Base-by-base conservation (phyloP, 1,140 invertebrate genomes). In the Heliconius congener region DNA sequence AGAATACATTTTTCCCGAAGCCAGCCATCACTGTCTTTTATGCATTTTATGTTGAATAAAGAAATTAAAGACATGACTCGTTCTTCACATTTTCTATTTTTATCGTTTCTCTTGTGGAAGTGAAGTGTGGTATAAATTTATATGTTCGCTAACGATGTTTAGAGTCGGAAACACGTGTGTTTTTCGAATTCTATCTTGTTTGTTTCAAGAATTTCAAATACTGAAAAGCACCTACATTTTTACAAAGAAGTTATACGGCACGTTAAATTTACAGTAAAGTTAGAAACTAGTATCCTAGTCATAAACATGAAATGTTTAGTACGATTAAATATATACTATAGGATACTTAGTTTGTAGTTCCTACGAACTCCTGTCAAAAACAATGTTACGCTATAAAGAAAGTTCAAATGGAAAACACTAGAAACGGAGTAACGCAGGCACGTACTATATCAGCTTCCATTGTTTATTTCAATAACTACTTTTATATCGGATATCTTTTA, bases 1-100 rank as follows among this genome's bases (percentile, higher is more conserved):
- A 13, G 83, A 91, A 90, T 91, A 90, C 83, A 91, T 92, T 91
- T 92, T 90, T 90, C 88, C 87, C 83, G 82, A 87, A 87, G 85
- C 86, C 84, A 85, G 85, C 84, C 83, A 80, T 86, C 85, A 84
- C 83, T 88, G 85, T 86, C 83, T 89, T 84, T 87, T 84, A 87
- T 88, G 77, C 77, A 84, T 82, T 82, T 84, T 72, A 73, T 80
- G 80, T 81, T 82, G 78, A 81, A 81, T 82, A 85, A 80, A 79
- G 78, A 80, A 81, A 78, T 78, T 81, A 81, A 81, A 81, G 73
- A 72, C 70, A 78, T 70, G 72, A 77, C 70, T 77, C 76, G 76
- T 77, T 77, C 76, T 71, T 78, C 71, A 30, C 66, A 55, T 39
- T 81, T 16, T 66, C 27, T 74, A 55, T 73, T 77, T 77, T 74